Conservation (phyloP, 2,888 invertebrate species). For the Apamea monoglypha region DNA sequence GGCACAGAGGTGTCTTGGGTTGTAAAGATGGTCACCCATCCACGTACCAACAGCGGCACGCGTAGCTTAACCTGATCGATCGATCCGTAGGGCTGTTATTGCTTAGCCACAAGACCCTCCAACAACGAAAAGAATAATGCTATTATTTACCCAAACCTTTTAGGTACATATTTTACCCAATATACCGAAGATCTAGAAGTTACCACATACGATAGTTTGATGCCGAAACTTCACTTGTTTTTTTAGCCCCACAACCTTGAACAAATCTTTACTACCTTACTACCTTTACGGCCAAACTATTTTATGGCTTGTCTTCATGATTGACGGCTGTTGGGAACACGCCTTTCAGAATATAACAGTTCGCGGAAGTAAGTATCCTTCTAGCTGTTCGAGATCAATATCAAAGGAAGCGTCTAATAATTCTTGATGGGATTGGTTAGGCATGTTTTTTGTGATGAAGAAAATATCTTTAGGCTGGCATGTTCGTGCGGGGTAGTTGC, state of each 20-base stretch:
- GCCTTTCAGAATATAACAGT: conserved; percentile 30
- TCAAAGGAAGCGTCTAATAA: not conserved
- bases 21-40: too few species aligned
- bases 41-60: too few species aligned
- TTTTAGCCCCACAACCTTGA: conserved; percentile 55
- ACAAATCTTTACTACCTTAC: conserved; percentile 35
- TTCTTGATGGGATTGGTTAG: not conserved
- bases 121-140: not conserved
- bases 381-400: conserved; percentile 24
- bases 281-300: conserved; percentile 64
- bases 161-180: not conserved
- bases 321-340: conserved; percentile 38
- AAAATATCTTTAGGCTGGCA: not conserved
- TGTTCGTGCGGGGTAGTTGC: not conserved
- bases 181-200: not conserved
- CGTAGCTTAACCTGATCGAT: too few species aligned
- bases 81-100: too few species aligned
- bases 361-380: conserved; percentile 13
- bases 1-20: too few species aligned
- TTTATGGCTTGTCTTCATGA: conserved; percentile 50
- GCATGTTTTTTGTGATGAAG: not conserved
- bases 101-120: too few species aligned
- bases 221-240: conserved; percentile 37
- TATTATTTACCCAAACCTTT: conserved; percentile 14
- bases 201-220: conserved; percentile 13